Evolutionary conservation across 2,888 invertebrate genomes (phyloP).

Genomic region (Drosophila aldrichi): DNA sequence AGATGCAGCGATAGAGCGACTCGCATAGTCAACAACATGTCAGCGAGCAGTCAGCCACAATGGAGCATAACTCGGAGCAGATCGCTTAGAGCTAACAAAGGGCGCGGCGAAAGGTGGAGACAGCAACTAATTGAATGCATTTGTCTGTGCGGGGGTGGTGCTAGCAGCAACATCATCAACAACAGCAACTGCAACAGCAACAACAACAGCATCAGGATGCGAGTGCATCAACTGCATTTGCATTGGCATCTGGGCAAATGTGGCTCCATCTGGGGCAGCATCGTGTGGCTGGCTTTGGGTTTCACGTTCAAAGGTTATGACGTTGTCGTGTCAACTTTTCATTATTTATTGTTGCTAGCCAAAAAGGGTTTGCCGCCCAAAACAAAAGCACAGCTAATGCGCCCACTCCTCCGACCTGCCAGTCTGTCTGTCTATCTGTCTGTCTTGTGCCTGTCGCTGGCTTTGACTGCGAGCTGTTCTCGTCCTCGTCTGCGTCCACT

Average conservation of each 20-base stretch:
- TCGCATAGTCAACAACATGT: slow-evolving; percentile 43
- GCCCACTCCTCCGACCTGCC: slow-evolving; percentile 66
- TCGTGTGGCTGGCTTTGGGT: slow-evolving; percentile 37
- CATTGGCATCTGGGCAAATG: slow-evolving; percentile 33
- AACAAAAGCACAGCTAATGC: slow-evolving; percentile 74
- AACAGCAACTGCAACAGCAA: background rate
- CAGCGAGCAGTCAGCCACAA: slow-evolving; percentile 41
- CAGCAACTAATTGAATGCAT: slow-evolving; percentile 65
- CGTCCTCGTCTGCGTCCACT: slow-evolving; percentile 24
- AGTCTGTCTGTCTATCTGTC: slow-evolving; percentile 7
- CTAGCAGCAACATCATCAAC: slow-evolving; percentile 22
- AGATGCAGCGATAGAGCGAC: slow-evolving; percentile 38
- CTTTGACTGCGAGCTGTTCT: slow-evolving; percentile 45
- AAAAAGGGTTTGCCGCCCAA: slow-evolving; percentile 80
- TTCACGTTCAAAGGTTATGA: slow-evolving; percentile 85
- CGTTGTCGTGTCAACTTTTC: slow-evolving; percentile 84
- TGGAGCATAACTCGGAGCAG: slow-evolving; percentile 40
- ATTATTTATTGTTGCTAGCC: slow-evolving; percentile 81
- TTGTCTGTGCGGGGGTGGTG: slow-evolving; percentile 28
- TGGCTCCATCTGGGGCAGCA: slow-evolving; percentile 12
- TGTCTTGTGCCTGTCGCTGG: slow-evolving; percentile 33
- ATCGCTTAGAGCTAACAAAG: slow-evolving; percentile 10
- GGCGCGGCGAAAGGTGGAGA: slow-evolving; percentile 11
- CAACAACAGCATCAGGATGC: slow-evolving; percentile 24
- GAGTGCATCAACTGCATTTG: slow-evolving; percentile 16